Conservation (phyloP, 2,888 invertebrate genomes). For the Venustoraphidia nigricollis region DNA sequence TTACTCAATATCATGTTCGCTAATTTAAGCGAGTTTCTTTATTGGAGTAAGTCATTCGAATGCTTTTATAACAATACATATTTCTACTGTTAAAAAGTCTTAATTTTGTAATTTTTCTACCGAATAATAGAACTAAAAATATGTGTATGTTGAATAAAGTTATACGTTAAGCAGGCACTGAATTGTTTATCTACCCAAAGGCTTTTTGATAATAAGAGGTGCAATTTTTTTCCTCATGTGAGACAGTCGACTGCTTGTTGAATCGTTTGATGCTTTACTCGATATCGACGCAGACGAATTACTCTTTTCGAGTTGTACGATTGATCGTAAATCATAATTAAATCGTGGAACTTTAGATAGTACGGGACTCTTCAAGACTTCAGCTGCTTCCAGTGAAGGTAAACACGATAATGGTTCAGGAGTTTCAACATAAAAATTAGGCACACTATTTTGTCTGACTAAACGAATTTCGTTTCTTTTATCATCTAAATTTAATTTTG, state of each 20-base stretch:
- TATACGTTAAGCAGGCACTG: no score
- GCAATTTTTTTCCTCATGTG: constrained; percentile 3
- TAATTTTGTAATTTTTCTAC: no score
- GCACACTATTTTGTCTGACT: constrained; percentile 26
- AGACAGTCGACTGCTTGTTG: neutral
- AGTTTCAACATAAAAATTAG: constrained; percentile 27
- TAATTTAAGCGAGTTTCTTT: no score
- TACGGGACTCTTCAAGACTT: constrained; percentile 22
- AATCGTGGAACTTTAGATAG: constrained; percentile 15
- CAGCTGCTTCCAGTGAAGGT: neutral
- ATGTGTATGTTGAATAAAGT: no score
- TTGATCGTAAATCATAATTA: constrained; percentile 24
- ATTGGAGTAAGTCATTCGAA: no score
- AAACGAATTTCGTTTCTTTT: constrained; percentile 21
- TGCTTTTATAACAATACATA: no score
- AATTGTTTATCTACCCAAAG: no score
- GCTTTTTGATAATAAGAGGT: constrained; percentile 3
- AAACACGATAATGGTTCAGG: constrained; percentile 16
- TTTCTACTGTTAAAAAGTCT: no score
- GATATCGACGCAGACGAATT: neutral
- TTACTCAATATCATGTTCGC: no score
- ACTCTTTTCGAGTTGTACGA: constrained; percentile 25
- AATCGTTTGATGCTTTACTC: neutral
- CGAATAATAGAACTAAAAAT: no score
- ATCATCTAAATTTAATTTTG: neutral